These are phyloP conservation scores for Anorthoa munda DNA, from an alignment of 2,888 invertebrate genomes.

Conservation along the genomic window DNA sequence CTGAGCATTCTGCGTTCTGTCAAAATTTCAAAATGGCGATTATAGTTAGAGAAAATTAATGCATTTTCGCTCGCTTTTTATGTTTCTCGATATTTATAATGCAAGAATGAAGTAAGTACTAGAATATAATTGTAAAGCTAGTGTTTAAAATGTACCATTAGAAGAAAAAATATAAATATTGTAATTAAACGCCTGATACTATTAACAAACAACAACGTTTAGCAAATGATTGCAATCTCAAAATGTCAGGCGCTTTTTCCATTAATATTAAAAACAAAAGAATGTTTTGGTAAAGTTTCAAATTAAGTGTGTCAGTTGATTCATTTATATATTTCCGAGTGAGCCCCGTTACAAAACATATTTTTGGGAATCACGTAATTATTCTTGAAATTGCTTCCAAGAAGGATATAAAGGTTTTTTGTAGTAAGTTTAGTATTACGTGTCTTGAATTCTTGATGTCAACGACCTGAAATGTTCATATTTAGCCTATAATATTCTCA, in stretches of 20 bases:
- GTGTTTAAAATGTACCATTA: accelerated
- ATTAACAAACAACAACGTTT: background rate
- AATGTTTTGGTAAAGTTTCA: background rate
- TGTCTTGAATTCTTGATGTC: background rate
- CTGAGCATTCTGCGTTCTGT: conserved; percentile 31
- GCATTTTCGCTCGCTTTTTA: conserved; percentile 18
- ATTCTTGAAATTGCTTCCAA: conserved; percentile 11
- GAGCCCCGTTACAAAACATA: conserved; percentile 9
- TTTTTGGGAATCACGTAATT: conserved; percentile 3
- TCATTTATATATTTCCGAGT: conserved; percentile 16
- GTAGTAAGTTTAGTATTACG: too few species aligned
- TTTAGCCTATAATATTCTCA: background rate
- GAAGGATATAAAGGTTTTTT: background rate
- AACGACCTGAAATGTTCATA: background rate
- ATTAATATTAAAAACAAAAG: too few species aligned
- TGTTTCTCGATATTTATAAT: too few species aligned
- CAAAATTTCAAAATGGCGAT: conserved; percentile 53
- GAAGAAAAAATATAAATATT: background rate
- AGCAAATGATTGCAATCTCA: conserved; percentile 13
- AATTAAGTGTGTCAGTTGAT: conserved; percentile 27
- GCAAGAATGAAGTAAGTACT: background rate
- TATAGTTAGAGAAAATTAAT: background rate
- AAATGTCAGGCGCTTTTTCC: conserved; percentile 22
- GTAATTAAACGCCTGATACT: conserved; percentile 25
- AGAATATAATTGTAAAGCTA: background rate